A percentile compares a stretch with the other conserved stretches of the same genome.
phyloP scores from a whole-genome alignment of 2,797 vertebrate genomes.

The Mustela erminea region DNA sequence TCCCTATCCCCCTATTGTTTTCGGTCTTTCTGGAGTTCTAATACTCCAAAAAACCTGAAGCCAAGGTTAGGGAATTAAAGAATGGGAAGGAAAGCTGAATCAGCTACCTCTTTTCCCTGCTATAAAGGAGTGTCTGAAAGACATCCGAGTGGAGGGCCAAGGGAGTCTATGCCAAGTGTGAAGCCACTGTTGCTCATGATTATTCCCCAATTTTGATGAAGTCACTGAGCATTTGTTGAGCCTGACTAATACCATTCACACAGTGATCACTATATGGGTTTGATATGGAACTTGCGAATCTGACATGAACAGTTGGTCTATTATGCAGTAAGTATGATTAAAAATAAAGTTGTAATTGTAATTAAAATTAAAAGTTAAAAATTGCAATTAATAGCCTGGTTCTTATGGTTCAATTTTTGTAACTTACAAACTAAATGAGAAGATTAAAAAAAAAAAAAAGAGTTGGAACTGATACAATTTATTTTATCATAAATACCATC shows the following conservation, averaged over 20 bases:
- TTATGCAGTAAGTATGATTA: background rate
- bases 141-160: too few relatives aligned
- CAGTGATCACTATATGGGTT: background rate
- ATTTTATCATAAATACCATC: background rate
- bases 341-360: constrained; percentile 15
- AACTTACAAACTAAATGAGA: background rate
- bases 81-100: background rate
- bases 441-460: background rate
- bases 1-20: background rate
- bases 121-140: background rate
- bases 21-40: background rate
- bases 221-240: background rate
- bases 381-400: background rate
- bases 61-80: background rate
- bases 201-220: background rate
- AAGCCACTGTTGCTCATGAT: background rate
- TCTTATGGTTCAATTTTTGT: background rate
- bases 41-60: background rate
- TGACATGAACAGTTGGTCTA: constrained; percentile 1
- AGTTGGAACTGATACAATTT: background rate
- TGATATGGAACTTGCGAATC: background rate
- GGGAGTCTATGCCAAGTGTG: background rate
- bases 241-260: background rate
- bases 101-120: background rate
- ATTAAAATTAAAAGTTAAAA: background rate